Percentiles rank a stretch among this genome's conserved stretches.
phyloP scores from a whole-genome alignment of 2,888 invertebrate genomes.

The Euspilapteryx auroguttella region DNA sequence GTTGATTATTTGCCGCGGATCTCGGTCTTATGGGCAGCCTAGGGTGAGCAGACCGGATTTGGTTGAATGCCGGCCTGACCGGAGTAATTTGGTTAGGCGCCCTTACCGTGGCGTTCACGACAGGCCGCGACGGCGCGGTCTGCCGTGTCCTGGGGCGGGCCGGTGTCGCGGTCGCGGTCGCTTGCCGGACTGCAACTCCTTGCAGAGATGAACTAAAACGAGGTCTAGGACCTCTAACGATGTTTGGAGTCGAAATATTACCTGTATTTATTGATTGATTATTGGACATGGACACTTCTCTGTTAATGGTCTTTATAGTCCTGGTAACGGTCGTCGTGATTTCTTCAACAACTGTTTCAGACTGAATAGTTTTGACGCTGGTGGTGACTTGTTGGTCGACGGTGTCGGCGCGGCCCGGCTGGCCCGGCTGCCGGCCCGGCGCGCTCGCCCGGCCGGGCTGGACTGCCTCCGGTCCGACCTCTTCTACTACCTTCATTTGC shows the following conservation, averaged over 20 bases:
- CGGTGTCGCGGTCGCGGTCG: slow-evolving; percentile 13
- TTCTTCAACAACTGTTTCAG: slow-evolving; percentile 46
- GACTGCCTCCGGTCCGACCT: no score
- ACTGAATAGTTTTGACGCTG: slow-evolving; percentile 37
- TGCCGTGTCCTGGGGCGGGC: slow-evolving; percentile 12
- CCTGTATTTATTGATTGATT: slow-evolving; percentile 11
- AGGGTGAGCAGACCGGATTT: slow-evolving; percentile 11
- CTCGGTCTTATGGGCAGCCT: slow-evolving; percentile 19
- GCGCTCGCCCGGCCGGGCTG: no score
- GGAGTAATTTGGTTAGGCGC: slow-evolving; percentile 14
- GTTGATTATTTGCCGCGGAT: slow-evolving; percentile 10
- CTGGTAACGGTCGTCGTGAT: slow-evolving; percentile 51
- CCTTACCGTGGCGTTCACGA: not conserved
- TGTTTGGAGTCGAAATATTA: slow-evolving; percentile 16
- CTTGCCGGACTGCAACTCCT: slow-evolving; percentile 24
- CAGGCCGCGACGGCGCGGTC: slow-evolving; percentile 12
- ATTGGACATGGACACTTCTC: slow-evolving; percentile 17
- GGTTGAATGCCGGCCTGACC: not conserved
- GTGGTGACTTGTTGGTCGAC: slow-evolving; percentile 18
- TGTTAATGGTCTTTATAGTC: slow-evolving; percentile 39
- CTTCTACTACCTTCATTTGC: not conserved
- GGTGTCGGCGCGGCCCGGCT: no score
- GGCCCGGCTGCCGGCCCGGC: no score
- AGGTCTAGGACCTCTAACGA: slow-evolving; percentile 17
- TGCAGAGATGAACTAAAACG: slow-evolving; percentile 18